phyloP scores from a whole-genome alignment of 2,113 vertebrate species.

The Cololabis saira region DNA sequence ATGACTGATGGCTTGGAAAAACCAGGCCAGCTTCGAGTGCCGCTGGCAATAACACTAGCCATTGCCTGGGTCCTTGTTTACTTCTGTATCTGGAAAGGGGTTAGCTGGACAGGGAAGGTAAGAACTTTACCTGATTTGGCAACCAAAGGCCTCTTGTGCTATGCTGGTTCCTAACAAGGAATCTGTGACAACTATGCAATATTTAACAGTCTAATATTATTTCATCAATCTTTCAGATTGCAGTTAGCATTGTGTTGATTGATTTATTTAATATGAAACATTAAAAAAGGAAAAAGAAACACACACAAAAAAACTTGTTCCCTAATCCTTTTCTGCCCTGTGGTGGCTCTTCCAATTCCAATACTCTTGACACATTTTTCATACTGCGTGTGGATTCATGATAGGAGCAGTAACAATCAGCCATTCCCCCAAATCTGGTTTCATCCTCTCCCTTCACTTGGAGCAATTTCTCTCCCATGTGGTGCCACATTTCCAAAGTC shows the following conservation, averaged over 20 bases:
- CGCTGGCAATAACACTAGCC: conserved; percentile 94
- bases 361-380: conserved; percentile 60
- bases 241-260: conserved; percentile 50
- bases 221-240: conserved; percentile 69
- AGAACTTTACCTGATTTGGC: conserved; percentile 54
- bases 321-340: conserved; percentile 53
- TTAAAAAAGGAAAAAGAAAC: conserved; percentile 28
- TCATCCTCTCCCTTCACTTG: conserved; percentile 44
- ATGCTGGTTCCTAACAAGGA: conserved; percentile 25
- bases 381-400: conserved; percentile 59
- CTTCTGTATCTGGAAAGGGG: conserved; percentile 99
- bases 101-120: conserved; percentile 99
- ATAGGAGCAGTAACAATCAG: conserved; percentile 67
- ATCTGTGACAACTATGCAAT: conserved; percentile 56
- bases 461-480: conserved; percentile 44
- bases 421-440: conserved; percentile 54
- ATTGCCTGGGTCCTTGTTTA: conserved; percentile 98
- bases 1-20: conserved; percentile 97
- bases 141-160: conserved; percentile 14
- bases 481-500: conserved; percentile 59
- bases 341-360: conserved; percentile 64
- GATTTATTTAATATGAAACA: conserved; percentile 59
- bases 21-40: conserved; percentile 93
- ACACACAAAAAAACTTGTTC: conserved; percentile 11
- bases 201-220: conserved; percentile 64